Evolutionary conservation across 2,888 invertebrate species (phyloP).

Genomic region (Synergus itoensis): DNA sequence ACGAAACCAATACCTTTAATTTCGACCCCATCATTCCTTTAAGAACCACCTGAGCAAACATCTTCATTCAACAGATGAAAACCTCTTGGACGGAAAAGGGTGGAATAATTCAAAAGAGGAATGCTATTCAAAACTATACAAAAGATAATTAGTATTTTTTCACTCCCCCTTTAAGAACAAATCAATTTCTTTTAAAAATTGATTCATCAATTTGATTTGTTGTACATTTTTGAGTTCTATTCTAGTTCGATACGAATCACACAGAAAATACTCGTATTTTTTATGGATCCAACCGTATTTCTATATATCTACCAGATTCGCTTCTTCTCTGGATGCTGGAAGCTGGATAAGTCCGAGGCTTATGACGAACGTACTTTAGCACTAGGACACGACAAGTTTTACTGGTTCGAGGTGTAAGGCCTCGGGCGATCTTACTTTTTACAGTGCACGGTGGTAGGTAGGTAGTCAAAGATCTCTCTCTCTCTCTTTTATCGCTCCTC

Average conservation of each 20-base stretch:
- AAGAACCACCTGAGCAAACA: conserved; percentile 11
- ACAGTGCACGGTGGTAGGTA: conserved; percentile 63
- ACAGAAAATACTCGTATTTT: not conserved
- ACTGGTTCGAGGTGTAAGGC: conserved; percentile 76
- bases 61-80: not conserved
- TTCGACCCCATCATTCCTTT: not conserved
- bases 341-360: conserved; percentile 39
- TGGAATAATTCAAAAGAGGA: too few species aligned
- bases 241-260: too few species aligned
- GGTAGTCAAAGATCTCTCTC: conserved; percentile 60
- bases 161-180: too few species aligned
- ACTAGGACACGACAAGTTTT: conserved; percentile 73
- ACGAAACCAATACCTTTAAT: not conserved
- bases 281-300: too few species aligned
- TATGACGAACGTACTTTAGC: conserved; percentile 65
- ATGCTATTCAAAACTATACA: too few species aligned
- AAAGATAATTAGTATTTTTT: too few species aligned
- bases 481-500: conserved; percentile 41
- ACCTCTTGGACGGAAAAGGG: not conserved
- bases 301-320: not conserved
- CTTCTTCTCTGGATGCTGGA: not conserved
- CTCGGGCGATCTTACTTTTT: conserved; percentile 71
- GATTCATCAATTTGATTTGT: too few species aligned
- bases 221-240: too few species aligned
- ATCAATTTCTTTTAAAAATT: too few species aligned